Evolutionary conservation across 2,797 vertebrate genomes (phyloP).

Genomic region (Odontamblyopus rebecca): DNA sequence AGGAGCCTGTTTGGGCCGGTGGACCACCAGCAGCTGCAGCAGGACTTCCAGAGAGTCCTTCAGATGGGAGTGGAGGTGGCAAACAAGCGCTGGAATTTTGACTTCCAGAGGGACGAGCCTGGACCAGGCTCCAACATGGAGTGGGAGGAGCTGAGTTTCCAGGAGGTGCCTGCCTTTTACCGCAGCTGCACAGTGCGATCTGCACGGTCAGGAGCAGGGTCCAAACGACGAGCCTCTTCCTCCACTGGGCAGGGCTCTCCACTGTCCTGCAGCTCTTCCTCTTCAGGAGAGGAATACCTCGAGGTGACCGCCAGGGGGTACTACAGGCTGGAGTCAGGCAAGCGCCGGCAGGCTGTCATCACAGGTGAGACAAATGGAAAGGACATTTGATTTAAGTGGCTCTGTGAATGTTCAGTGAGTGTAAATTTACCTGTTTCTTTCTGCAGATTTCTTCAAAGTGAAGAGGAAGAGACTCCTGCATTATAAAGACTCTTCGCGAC

Average conservation of each 20-base stretch:
- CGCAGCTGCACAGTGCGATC: slow-evolving; percentile 61
- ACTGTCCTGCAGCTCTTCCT: slow-evolving; percentile 39
- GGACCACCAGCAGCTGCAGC: slow-evolving; percentile 78
- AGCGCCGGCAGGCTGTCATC: slow-evolving; percentile 73
- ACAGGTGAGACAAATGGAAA: slow-evolving; percentile 66
- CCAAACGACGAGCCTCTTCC: slow-evolving; percentile 3
- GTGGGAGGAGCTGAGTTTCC: slow-evolving; percentile 77
- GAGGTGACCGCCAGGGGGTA: slow-evolving; percentile 62
- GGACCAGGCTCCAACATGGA: slow-evolving; percentile 56
- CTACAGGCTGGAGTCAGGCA: slow-evolving; percentile 53
- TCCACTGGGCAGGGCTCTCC: slow-evolving; percentile 35
- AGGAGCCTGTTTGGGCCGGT: slow-evolving; percentile 81
- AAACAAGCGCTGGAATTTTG: slow-evolving; percentile 80
- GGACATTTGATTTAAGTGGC: neutral
- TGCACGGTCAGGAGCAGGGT: neutral
- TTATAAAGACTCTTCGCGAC: slow-evolving; percentile 62
- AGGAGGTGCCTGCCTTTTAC: slow-evolving; percentile 79
- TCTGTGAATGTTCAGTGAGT: neutral
- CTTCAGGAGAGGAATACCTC: slow-evolving; percentile 66
- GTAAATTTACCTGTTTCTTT: slow-evolving; percentile 9
- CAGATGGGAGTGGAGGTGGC: slow-evolving; percentile 64
- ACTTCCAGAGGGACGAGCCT: slow-evolving; percentile 71
- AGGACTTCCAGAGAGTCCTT: slow-evolving; percentile 78
- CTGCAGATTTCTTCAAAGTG: slow-evolving; percentile 78
- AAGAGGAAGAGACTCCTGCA: slow-evolving; percentile 70